Evolutionary conservation across 2,888 invertebrate species (phyloP), one percentile per base, ranked within the genome.

Genomic region (Eupeodes luniger): DNA sequence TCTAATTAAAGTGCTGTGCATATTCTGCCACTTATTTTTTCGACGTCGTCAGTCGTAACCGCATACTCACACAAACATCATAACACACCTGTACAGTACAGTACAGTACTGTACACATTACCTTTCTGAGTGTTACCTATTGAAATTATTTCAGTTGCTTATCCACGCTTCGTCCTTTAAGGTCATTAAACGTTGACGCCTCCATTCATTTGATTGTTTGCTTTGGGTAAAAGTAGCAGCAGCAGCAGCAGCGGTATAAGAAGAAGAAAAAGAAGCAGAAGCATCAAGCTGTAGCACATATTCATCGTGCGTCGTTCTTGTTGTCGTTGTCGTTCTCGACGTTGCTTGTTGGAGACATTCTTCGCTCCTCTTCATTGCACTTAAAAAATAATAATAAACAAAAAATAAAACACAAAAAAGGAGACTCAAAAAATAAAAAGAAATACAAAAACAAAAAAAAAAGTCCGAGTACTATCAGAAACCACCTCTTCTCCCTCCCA

Each of bases 111-210:
- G 7, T 14, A 36, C 12, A 70, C 55, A 57, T 70, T 57, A 57
- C 59, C 66, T 81, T 59, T 27, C 9, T 69, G 61, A 40, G 40
- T 69, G 66, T 83, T 83, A 80, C 79, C 79, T 87, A 87, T 87
- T 87, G 84, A 87, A 87, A 84, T 87, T 84, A 84, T 87, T 87
- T 87, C 80, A 84, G 80, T 87, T 87, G 72, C 87, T 84, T 84
- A 84, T 81, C 84, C 80, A 87, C 87, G 89, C 89, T 90, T 89
- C 92, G 92, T 92, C 92, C 92, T 92, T 92, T 91, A 92, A 92
- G 92, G 92, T 92, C 92, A 92, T 92, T 92, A 90, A 91, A 91
- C 91, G 91, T 90, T 89, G 85, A 85, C 85, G 83, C 90, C 86
- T 81, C 81, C 90, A 89, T 82, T 89, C 87, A 77, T 74, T 84